Conservation (phyloP, 2,797 vertebrate genomes). For the Hydrophis major region DNA sequence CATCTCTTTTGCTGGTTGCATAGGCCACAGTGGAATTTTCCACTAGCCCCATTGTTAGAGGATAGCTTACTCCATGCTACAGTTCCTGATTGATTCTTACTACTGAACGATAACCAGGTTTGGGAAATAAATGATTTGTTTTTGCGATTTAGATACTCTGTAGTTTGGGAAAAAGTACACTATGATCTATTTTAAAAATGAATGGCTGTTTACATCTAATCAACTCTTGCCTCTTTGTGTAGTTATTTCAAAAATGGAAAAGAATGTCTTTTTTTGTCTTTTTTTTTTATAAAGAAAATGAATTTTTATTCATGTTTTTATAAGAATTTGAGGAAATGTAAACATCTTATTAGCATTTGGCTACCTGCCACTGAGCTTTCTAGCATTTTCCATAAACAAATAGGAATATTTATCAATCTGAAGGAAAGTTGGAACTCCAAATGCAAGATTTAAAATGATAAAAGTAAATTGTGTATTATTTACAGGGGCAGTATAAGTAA, state of each 20-base stretch:
- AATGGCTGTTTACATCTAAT: neutral
- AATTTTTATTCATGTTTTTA: neutral
- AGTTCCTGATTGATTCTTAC: constrained; percentile 7
- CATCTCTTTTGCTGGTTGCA: neutral
- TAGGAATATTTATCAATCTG: constrained; percentile 2
- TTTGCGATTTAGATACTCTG: constrained; percentile 10
- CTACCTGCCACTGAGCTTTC: constrained; percentile 6
- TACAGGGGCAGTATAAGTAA: neutral
- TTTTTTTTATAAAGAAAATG: neutral
- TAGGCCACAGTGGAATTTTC: constrained; percentile 54
- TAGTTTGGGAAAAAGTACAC: neutral
- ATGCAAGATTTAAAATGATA: neutral
- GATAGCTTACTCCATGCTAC: constrained; percentile 16
- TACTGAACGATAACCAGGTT: constrained; percentile 11
- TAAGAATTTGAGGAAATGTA: constrained; percentile 3
- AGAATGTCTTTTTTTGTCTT: neutral
- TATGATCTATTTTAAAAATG: constrained; percentile 10
- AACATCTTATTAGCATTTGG: neutral
- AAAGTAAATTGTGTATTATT: neutral
- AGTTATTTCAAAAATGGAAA: neutral
- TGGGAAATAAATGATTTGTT: constrained; percentile 5
- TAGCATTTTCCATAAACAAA: neutral
- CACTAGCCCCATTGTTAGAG: constrained; percentile 18
- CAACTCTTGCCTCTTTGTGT: neutral
- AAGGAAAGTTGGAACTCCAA: neutral